These are phyloP conservation scores for Lutraria rhynchaena DNA, from an alignment of 1,140 invertebrate species.

Conservation along the genomic window DNA sequence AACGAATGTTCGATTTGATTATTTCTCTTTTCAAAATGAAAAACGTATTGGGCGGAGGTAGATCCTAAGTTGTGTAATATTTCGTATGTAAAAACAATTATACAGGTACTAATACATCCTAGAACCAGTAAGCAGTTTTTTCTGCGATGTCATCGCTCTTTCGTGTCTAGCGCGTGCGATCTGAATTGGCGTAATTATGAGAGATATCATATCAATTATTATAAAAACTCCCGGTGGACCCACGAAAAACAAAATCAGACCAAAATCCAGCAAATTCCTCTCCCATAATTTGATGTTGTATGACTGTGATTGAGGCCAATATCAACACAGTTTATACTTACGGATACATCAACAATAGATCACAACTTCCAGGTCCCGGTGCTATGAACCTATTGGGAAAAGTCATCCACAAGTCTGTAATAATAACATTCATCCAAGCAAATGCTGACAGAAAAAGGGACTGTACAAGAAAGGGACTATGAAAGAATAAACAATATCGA, in stretches of 20 bases:
- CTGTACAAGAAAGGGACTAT: slow-evolving; percentile 82
- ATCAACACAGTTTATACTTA: slow-evolving; percentile 81
- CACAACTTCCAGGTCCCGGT: slow-evolving; percentile 61
- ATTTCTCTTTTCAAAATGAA: too few species aligned
- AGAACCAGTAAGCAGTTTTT: too few species aligned
- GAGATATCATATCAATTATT: slow-evolving; percentile 75
- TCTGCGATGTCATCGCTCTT: slow-evolving; percentile 38
- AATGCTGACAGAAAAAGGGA: slow-evolving; percentile 84
- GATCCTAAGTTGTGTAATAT: too few species aligned
- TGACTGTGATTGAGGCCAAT: background rate
- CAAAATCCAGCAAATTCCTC: slow-evolving; percentile 81
- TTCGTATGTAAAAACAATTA: too few species aligned
- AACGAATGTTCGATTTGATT: too few species aligned
- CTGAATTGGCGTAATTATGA: slow-evolving; percentile 79
- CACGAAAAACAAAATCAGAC: slow-evolving; percentile 76
- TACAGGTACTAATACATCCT: too few species aligned
- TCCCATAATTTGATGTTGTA: slow-evolving; percentile 66
- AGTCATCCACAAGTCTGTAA: slow-evolving; percentile 86
- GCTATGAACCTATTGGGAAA: slow-evolving; percentile 73
- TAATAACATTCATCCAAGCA: slow-evolving; percentile 85
- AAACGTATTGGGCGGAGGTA: too few species aligned
- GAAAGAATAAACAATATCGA: slow-evolving; percentile 34
- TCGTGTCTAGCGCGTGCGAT: slow-evolving; percentile 77
- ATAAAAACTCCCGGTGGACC: slow-evolving; percentile 75
- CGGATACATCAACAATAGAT: slow-evolving; percentile 81